A percentile compares a stretch with the other conserved stretches of the same genome.
These are phyloP conservation scores for Coccyzus lansbergi DNA, from an alignment of 2,797 vertebrate species.

Conservation along the genomic window DNA sequence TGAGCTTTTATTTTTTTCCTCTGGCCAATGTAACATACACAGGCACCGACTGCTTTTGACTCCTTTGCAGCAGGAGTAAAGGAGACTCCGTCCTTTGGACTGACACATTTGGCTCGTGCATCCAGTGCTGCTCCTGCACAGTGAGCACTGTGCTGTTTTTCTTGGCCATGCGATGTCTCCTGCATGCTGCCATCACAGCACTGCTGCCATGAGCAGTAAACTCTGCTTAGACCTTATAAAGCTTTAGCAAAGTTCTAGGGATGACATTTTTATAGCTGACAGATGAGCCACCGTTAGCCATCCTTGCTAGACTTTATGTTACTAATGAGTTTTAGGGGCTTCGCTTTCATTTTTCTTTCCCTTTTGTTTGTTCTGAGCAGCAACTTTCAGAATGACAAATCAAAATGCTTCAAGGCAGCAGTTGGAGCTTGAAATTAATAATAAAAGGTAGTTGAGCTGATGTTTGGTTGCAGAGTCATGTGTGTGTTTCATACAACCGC, in stretches of 20 bases:
- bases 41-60: neutral
- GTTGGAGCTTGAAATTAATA: slow-evolving; percentile 75
- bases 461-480: neutral
- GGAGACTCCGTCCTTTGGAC: neutral
- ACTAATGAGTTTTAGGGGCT: slow-evolving; percentile 24
- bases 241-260: slow-evolving; percentile 42
- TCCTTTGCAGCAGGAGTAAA: neutral
- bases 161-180: neutral
- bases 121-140: rapidly evolving
- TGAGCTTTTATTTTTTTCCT: neutral
- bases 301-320: slow-evolving; percentile 24
- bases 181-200: neutral
- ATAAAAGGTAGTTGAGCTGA: slow-evolving; percentile 52
- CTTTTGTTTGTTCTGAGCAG: slow-evolving; percentile 51
- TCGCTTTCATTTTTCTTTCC: slow-evolving; percentile 68
- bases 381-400: slow-evolving; percentile 44
- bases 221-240: neutral
- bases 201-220: neutral
- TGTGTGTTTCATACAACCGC: neutral
- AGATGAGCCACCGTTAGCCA: slow-evolving; percentile 24
- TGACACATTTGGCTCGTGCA: rapidly evolving
- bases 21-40: rapidly evolving
- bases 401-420: slow-evolving; percentile 67
- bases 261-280: slow-evolving; percentile 50
- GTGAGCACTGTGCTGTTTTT: neutral